Evolutionary conservation across 53 echinoderm and acorn worm species (phyloP), one percentile per base, ranked within the genome.

Genomic region (Temnopleurus reevesii): DNA sequence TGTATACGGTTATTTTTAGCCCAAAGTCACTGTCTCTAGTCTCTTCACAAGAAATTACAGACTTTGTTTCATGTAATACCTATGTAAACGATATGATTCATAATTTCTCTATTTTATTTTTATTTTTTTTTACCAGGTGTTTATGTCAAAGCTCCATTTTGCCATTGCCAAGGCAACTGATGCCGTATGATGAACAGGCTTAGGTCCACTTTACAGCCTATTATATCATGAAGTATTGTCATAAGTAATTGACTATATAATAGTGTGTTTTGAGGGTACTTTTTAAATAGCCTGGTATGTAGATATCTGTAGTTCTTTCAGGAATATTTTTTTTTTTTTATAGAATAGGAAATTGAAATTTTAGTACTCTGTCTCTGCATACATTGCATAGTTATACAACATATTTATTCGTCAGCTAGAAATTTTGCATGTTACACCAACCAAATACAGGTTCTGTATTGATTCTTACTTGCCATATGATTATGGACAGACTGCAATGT

Each of bases 91-190:
- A n/a, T n/a, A n/a, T 59, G 60, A 6, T 59, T 59, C 10, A 30
- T 77, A 77, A 77, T 5, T 9, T 58, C 55, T 21, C 24, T 36
- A 15, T 17, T 77, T 77, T 30, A 77, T 77, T 33, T 58, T 41
- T 30, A n/a, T 51, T 33, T 47, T 45, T 47, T 81, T 17, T 55
- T 27, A 4, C 18, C 82, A 93, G 93, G 41, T 59, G 2, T 93
- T 93, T 64, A 61, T 91, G 19, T 76, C 53, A 31, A 91, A 86
- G 86, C 59, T 90, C 33, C 86, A 71, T 2, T 89, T 77, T 55
- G 90, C 91, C 46, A 91, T 91, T 47, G 93, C 76, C 13, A 93
- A 86, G 66, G 91, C 77, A 27, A 55, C 89, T n/a, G 90, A 86
- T 13, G 47, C 64, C 26, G 27, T 86, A 55, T 36, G 58, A 38